Base-by-base conservation (phyloP, 2,797 vertebrate genomes). In the Sebastes trivittatus region DNA sequence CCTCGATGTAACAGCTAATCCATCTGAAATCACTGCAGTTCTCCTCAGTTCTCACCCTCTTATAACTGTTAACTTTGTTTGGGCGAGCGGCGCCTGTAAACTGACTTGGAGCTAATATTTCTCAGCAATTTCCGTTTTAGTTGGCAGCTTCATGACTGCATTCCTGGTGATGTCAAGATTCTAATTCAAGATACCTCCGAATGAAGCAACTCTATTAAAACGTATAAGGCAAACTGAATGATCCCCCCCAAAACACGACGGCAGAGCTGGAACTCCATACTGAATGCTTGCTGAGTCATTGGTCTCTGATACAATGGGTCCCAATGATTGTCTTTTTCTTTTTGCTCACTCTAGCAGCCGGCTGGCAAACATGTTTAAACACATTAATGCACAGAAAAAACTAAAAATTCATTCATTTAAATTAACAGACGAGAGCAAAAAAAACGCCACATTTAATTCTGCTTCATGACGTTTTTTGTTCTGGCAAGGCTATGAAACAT, bases 301-400 rank as follows among this genome's bases (percentile, higher is more conserved):
- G 86, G 82, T 83, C 74, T 89, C 66, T 78, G 64, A 80, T 74
- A 46, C 62, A 83, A 86, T 73, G 82, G 46, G 20, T 78, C 78
- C 74, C 75, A 38, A 75, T 89, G 91, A 92, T 93, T 90, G 90
- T 93, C 92, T 82, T 81, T 80, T 78, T 66, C 64, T 69, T 72
- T 84, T 78, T 30, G 52, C 72, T 81, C 61, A 27, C 69, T 84
- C 55, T 22, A 78, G 88, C 74, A 78, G 54, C 72, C 42, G 74
- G 74, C 71, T 52, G 80, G 83, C 84, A 75, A 89, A 87, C 63
- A 88, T 78, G 11, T 46, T 68, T 46, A 68, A 81, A 81, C 82
- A 84, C 85, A 81, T 82, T 67, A 73, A 85, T 88, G 74, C 59
- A 66, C 60, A 18, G 63, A 38, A 38, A 71, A 84, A 84, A 78